Base-by-base conservation (phyloP, 2,888 invertebrate species). In the Caenorhabditis sp. region DNA sequence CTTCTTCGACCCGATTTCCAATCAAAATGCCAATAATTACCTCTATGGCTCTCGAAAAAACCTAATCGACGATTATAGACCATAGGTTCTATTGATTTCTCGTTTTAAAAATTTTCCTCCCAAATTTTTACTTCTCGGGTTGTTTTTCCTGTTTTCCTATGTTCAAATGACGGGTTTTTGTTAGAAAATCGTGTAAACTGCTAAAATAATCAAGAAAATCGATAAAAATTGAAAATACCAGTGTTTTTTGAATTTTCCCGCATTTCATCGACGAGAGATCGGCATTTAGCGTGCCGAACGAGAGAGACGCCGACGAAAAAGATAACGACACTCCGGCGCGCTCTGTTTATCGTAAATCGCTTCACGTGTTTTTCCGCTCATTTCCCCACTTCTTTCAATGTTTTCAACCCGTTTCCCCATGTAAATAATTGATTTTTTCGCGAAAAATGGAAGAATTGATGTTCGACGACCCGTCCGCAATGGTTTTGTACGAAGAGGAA, bases 21-120 rank as follows among this genome's bases (percentile, higher is more conserved):
- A 81, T 70, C 22, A 51, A 32, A 81, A 81, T 61, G 70, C 81
- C 5, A 81, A 70, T 65, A 81, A 81, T 60, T 81, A 81, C 65
- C n/a, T 81, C 1, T 81, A 71, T 37, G 81, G 81, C 8, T 81
- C 81, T 22, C 40, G 51, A 8, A 69, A 64, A 15, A 80, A 80
- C 51, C 47, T 68, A 22, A 74, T 80, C 3, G 51, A 74, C 22
- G 69, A 80, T 37, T 74, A 72, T 65, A 55, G 74, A 26, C 58
- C 62, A 28, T 80, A 62, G 53, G 32, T 44, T n/a, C 28, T 26
- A 20, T 20, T 13, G 13, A 2, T 13, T 5, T 40, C 13, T 47
- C 24, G 5, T 32, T 32, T 28, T n/a, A n/a, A n/a, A n/a, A n/a
- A n/a, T n/a, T 53, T 32, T 72, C 26, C 32, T 44, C 26, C 15